Conservation (phyloP, 2,797 vertebrate species). For the Melopsittacus undulatus region DNA sequence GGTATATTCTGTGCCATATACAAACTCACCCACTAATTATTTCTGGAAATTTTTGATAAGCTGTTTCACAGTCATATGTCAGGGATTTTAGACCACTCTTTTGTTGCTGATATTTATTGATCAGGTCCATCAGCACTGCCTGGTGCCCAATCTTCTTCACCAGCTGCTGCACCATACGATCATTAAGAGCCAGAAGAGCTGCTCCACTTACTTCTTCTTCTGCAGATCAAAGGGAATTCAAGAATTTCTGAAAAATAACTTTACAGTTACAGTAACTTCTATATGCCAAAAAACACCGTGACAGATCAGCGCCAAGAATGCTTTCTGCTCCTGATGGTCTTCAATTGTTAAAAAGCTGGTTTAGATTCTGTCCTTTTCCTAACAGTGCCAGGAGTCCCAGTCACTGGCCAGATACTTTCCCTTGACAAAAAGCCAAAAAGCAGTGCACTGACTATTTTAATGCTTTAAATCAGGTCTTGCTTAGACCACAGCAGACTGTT, state of each 20-base stretch:
- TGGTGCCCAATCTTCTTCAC: constrained; percentile 80
- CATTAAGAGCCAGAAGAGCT: constrained; percentile 75
- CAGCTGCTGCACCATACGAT: constrained; percentile 77
- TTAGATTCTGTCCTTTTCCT: not conserved
- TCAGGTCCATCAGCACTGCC: constrained; percentile 76
- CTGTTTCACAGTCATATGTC: not conserved
- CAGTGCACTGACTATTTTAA: not conserved
- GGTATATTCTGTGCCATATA: not conserved
- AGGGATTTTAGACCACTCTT: not conserved
- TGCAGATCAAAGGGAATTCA: constrained; percentile 37
- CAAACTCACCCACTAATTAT: constrained; percentile 61
- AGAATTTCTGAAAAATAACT: not conserved
- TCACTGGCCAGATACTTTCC: not conserved
- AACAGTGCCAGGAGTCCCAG: not conserved
- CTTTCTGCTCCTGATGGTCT: not conserved
- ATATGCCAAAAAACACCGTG: not conserved
- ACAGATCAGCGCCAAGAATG: not conserved
- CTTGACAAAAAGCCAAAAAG: not conserved
- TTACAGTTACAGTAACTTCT: not conserved
- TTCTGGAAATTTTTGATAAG: not conserved
- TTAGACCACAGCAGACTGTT: not conserved
- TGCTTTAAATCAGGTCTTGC: not conserved
- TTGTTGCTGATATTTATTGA: constrained; percentile 71
- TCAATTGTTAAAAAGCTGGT: not conserved
- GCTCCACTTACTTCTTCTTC: constrained; percentile 77